Base-by-base conservation (phyloP, 2,888 invertebrate species). In the Epinotia nisella region DNA sequence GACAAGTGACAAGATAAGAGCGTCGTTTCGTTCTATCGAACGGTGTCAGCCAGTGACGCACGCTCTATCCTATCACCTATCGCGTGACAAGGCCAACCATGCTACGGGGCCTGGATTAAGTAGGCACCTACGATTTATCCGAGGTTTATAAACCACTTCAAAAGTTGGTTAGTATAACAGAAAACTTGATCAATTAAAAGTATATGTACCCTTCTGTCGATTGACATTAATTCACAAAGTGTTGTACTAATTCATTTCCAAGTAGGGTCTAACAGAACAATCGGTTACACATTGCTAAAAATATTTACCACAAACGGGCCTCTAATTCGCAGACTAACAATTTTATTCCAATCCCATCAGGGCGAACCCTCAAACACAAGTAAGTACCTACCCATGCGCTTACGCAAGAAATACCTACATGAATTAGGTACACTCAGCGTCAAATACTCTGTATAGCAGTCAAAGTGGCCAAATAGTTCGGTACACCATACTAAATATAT, bases 151-250 rank as follows among this genome's bases (percentile, higher is more conserved):
- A 49, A 45, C 24, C n/a, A 45, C n/a, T 62, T 62, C 62, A 62
- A 62, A 62, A 62, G 5, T n/a, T 19, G 21, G 41, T 9, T n/a
- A 11, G 53, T 15, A 65, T 62, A 35, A 65, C 53, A 65, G 51
- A 53, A 62, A 35, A 65, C 53, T 53, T 65, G 2, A 53, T 53
- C 51, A 53, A 35, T 35, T 65, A 65, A 65, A 60, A 49, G 61
- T 62, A 49, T 62, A 9, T 2, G 4, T n/a, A 53, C 53, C 29
- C 19, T 55, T 66, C 21, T 55, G 21, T 55, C 13, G 55, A 21
- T 39, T 55, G 1, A 19, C 21, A 39, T 65, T 39, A 35, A 65
- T 41, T 55, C 21, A 41, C 19, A 0, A 66, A 55, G 55, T 65
- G 53, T 15, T 19, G 15, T 17, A 53, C 19, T 53, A 17, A 49